phyloP scores from a whole-genome alignment of 2,113 vertebrate genomes.

The Columba livia region DNA sequence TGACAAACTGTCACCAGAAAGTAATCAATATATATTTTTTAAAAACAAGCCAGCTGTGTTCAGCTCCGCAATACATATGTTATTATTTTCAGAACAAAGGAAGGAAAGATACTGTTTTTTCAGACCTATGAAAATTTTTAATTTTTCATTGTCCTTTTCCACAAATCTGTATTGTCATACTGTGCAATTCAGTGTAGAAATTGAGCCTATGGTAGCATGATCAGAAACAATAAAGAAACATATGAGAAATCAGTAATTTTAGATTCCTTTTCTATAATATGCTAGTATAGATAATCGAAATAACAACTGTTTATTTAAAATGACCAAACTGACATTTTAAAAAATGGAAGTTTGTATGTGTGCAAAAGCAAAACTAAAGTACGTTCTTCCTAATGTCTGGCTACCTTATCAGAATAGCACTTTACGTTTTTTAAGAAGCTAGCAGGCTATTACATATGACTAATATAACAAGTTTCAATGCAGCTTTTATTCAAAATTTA shows the following conservation, averaged over 20 bases:
- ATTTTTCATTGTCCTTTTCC: neutral
- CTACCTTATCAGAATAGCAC: neutral
- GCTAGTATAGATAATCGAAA: neutral
- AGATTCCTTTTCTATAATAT: neutral
- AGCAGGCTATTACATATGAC: neutral
- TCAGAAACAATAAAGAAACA: neutral
- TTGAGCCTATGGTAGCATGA: neutral
- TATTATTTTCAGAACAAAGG: neutral
- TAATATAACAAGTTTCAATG: constrained; percentile 31
- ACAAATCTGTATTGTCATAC: neutral
- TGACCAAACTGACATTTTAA: neutral
- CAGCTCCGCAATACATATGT: neutral
- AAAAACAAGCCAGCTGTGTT: neutral
- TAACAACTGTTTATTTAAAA: neutral
- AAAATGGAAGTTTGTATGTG: neutral
- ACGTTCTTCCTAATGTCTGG: neutral
- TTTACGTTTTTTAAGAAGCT: neutral
- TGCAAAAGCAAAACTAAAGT: neutral
- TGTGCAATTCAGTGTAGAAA: neutral
- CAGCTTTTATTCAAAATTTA: constrained; percentile 31
- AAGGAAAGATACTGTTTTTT: neutral
- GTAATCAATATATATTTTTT: neutral
- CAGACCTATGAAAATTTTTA: neutral
- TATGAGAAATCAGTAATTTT: neutral
- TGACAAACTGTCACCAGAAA: neutral